Conservation (phyloP, 1,140 invertebrate species). For the Heterodera carotae region DNA sequence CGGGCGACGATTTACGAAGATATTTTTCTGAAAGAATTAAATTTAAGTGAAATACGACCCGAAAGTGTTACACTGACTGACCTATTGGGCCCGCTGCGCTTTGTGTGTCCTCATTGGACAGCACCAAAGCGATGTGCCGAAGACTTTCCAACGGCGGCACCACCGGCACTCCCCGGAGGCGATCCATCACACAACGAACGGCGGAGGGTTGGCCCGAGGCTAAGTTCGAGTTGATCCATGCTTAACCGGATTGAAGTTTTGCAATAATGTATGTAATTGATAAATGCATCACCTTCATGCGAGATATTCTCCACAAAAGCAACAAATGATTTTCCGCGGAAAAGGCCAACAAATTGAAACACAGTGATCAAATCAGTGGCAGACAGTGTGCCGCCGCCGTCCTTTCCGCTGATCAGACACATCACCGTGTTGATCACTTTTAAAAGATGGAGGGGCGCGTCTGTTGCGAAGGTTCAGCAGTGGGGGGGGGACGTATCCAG, state of each 20-base stretch:
- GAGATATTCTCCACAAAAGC: conserved; percentile 52
- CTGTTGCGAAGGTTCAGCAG: too few relatives aligned
- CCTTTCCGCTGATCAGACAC: conserved; percentile 27
- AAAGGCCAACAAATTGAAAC: conserved; percentile 50
- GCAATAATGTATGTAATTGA: not conserved
- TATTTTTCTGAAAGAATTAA: conserved; percentile 46
- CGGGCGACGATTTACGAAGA: conserved; percentile 37
- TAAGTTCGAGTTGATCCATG: conserved; percentile 46
- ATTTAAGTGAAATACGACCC: not conserved
- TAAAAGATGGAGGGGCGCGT: too few relatives aligned
- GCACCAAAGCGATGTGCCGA: conserved; percentile 43
- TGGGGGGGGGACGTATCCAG: too few relatives aligned
- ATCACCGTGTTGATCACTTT: conserved; percentile 50
- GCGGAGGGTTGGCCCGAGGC: conserved; percentile 32
- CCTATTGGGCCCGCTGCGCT: conserved; percentile 33
- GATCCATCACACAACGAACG: conserved; percentile 49
- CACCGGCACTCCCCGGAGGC: conserved; percentile 50
- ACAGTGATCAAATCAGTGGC: conserved; percentile 30
- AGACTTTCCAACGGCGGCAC: conserved; percentile 55
- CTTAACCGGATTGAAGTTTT: conserved; percentile 13
- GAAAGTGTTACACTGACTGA: not conserved
- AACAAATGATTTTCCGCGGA: conserved; percentile 45
- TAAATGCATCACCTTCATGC: conserved; percentile 46
- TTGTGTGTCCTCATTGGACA: conserved; percentile 24
- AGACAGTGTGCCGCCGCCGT: too few relatives aligned